Evolutionary conservation across 2,888 invertebrate species (phyloP).

Genomic region (Gortyna flavago): DNA sequence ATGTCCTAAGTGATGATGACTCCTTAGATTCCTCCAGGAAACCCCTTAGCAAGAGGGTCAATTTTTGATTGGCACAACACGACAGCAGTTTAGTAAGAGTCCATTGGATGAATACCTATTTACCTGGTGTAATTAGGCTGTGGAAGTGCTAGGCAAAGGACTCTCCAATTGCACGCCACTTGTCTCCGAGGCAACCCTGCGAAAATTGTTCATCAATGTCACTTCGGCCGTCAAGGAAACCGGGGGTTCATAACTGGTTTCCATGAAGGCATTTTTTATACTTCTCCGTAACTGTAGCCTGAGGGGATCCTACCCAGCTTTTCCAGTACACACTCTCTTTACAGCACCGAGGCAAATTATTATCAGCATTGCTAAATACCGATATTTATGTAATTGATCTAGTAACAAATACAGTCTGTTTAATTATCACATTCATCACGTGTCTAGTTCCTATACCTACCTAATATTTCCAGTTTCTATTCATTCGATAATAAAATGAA

Average conservation of each 20-base stretch:
- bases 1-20: background rate
- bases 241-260: too few relatives aligned
- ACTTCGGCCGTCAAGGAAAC: too few relatives aligned
- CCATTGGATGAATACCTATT: background rate
- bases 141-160: background rate
- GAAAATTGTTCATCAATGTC: too few relatives aligned
- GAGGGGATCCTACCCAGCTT: background rate
- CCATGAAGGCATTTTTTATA: too few relatives aligned
- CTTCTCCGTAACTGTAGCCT: too few relatives aligned
- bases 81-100: background rate
- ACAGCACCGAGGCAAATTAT: background rate
- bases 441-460: background rate
- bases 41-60: background rate
- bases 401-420: constrained; percentile 23
- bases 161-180: background rate
- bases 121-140: background rate
- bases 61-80: background rate
- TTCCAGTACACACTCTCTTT: background rate
- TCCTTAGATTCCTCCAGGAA: background rate
- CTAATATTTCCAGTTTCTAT: background rate
- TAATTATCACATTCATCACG: constrained; percentile 10
- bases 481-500: background rate
- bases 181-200: background rate
- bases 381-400: constrained; percentile 18
- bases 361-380: background rate